Base-by-base conservation (phyloP, 92 coral and sea anemone genomes). In the Umimayanthus chanpuru region DNA sequence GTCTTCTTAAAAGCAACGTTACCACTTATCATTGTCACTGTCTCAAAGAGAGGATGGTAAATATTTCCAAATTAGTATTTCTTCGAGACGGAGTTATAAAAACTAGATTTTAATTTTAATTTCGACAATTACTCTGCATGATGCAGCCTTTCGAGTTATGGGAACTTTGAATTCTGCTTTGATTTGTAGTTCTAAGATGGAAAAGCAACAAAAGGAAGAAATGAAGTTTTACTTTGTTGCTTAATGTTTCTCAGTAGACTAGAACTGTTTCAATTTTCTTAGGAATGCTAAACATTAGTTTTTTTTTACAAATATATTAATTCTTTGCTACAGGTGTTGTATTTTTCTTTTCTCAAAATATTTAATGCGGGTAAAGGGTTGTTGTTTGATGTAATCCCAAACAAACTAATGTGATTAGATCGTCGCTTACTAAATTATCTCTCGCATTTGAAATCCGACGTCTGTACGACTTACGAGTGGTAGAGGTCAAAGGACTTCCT, bases 371-470 rank as follows among this genome's bases (percentile, higher is more conserved):
- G 82, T 78, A 43, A 50, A 77, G 9, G 79, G 66, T 78, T 78
- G 82, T 78, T 78, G 82, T 78, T 78, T 78, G 82, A 78, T 78
- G 82, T 78, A 78, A 78, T 78, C 36, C 82, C 9, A 78, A 78
- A 78, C 82, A 78, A 78, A 50, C 30, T 78, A 78, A 78, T 78
- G 32, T 49, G 82, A 47, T 78, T 78, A 21, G 56, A 78, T 21
- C 9, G 39, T 78, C 26, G 65, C 49, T 44, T 26, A 75, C 44
- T 23, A 75, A 20, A 75, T 43, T 53, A 39, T 75, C 47, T 20
- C 49, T 75, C 79, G 44, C 50, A 18, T 75, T 75, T 78, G 64
- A 43, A 78, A 78, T 6, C 41, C 82, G 36, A 2, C 36, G 32
- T 47, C 18, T 78, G 21, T 21, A 47, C 65, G 58, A 40, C 39